Base-by-base conservation (phyloP, 2,797 vertebrate genomes). In the Cyprinodon diabolis region DNA sequence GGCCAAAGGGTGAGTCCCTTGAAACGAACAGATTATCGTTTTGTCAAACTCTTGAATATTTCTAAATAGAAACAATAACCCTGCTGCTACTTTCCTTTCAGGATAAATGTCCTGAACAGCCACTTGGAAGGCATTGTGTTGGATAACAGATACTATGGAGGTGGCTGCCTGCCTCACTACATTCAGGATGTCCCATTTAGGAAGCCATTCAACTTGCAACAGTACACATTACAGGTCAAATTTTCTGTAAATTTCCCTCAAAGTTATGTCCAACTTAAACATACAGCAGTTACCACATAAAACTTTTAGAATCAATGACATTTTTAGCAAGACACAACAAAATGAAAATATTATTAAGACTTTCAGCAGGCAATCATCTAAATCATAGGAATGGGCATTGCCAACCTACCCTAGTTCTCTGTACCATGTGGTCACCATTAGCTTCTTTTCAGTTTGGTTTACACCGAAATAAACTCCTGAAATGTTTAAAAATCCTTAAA, bases 91-190 rank as follows among this genome's bases (percentile, higher is more conserved):
- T 68, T 76, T 62, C 43, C 65, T 67, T 80, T 0, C 86, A 99
- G 97, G 84, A 90, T 98, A 87, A 99, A 98, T 86, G 72, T 97
- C 69, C 92, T 98, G 89, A 96, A 94, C 67, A 96, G 96, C 68
- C 90, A 88, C 40, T 90, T 97, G 78, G 96, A 98, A 86, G 97
- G 96, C 66, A 67, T 95, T 0, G 96, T 99, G 85, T 94, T 99
- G 0, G 97, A 99, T 73, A 96, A 98, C 90, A 94, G 92, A 74
- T 98, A 98, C 88, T 99, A 97, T 0, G 97, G 91, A 1, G 97
- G 97, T 0, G 95, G 91, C 66, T 99, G 98, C 60, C 84, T 95
- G 74, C 95, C 97, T 0, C 94, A 98, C 25, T 96, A 95, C 77
- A 96, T 98, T 71, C 77, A 93, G 66, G 91, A 96, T 52, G 93